Evolutionary conservation across 2,797 vertebrate genomes (phyloP).

Genomic region (Chelon labrosus): DNA sequence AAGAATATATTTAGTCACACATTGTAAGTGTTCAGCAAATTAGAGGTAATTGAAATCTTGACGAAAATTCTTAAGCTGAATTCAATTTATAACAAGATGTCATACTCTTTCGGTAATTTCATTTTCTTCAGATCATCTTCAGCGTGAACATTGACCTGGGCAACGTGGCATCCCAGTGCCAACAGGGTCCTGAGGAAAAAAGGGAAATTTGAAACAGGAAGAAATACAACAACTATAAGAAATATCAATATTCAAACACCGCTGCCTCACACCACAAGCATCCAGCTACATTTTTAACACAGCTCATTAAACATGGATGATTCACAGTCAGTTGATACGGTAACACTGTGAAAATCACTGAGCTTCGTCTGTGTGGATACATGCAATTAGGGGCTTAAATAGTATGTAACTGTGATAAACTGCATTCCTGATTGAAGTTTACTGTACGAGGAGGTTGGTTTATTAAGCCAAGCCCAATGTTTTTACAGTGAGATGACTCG

Average conservation of each 20-base stretch:
- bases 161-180: slow-evolving; percentile 95
- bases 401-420: slow-evolving; percentile 18
- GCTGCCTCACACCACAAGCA: slow-evolving; percentile 11
- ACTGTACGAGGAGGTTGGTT: slow-evolving; percentile 17
- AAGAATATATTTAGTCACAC: background rate
- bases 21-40: too few species aligned
- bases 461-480: slow-evolving; percentile 46
- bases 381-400: background rate
- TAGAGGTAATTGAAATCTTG: background rate
- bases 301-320: slow-evolving; percentile 41
- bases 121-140: slow-evolving; percentile 97
- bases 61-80: background rate
- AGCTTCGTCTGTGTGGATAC: slow-evolving; percentile 1
- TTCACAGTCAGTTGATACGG: slow-evolving; percentile 35
- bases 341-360: background rate
- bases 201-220: slow-evolving; percentile 20
- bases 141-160: slow-evolving; percentile 91
- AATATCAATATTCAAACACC: slow-evolving; percentile 4
- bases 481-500: slow-evolving; percentile 65
- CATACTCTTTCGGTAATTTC: slow-evolving; percentile 96
- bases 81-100: background rate
- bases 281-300: slow-evolving; percentile 23
- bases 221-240: background rate
- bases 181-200: slow-evolving; percentile 90
- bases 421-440: slow-evolving; percentile 13